A percentile compares a stretch with the other conserved stretches of the same genome.
Conservation (phyloP, 2,888 invertebrate species). For the Oasisia sp. region DNA sequence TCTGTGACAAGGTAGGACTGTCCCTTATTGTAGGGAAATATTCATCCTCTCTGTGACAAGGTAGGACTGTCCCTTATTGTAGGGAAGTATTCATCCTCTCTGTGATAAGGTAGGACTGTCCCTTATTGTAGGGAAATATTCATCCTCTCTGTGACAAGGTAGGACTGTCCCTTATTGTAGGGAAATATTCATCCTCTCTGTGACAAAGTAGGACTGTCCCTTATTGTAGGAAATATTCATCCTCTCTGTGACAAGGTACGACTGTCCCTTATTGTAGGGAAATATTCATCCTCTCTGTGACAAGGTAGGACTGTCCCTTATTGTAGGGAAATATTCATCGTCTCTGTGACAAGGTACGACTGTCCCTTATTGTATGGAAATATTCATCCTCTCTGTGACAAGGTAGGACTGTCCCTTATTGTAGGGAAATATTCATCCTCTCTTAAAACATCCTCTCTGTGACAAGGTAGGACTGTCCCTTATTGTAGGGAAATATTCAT, state of each 20-base stretch:
- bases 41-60: conserved; percentile 27
- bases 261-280: too few species aligned
- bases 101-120: conserved; percentile 26
- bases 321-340: too few species aligned
- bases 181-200: not conserved
- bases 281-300: conserved; percentile 20
- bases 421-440: too few species aligned
- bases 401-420: conserved; percentile 6
- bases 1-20: conserved; percentile 27
- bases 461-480: conserved; percentile 23
- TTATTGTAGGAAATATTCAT: too few species aligned
- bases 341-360: conserved; percentile 28
- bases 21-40: too few species aligned
- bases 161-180: too few species aligned
- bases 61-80: not conserved
- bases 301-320: conserved; percentile 18
- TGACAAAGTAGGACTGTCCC: conserved; percentile 24
- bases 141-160: conserved; percentile 30
- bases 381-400: conserved; percentile 22
- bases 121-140: too few species aligned
- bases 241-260: conserved; percentile 29
- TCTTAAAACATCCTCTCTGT: too few species aligned
- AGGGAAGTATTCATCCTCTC: not conserved
- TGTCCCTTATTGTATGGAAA: too few species aligned
- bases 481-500: too few species aligned